Base-by-base conservation (phyloP, 2,797 vertebrate genomes). In the Xerus rutilus region DNA sequence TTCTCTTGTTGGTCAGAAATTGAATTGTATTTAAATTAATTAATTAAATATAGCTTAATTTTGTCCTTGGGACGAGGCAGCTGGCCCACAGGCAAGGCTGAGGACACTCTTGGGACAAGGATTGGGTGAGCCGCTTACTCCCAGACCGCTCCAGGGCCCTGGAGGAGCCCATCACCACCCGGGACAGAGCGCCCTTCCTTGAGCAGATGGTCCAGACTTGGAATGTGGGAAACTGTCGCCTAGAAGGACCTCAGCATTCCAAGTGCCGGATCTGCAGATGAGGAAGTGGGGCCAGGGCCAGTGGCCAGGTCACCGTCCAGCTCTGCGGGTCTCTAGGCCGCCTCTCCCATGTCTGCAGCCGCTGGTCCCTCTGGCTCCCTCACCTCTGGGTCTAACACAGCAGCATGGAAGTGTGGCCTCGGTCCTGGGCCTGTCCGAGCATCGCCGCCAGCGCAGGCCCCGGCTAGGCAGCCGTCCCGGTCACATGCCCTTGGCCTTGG, bases 1-100 rank as follows among this genome's bases (percentile, higher is more conserved):
- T 96, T 89, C 74, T 93, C 86, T 95, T 65, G 35, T 69, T 86
- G 83, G 78, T 59, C 78, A 96, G 84, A 89, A 93, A 91, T 96
- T 74, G 35, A 86, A 72, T 97, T 90, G 92, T 30, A n/a, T 88
- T 85, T 47, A 79, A 86, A 52, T 96, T 78, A 35, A 91, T 96
- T 85, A 86, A 89, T 96, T 93, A 65, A 82, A 77, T 52, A 39
- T 82, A 92, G 92, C 86, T 94, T 77, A 11, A 83, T 81, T 95
- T 73, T 94, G 69, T 92, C 7, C 62, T 17, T 43, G 35, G 70
- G 54, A 32, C 10, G 39, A n/a, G 81, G 62, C 21, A 3, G 39
- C 39, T 57, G 52, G 52, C 17, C 3, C 52, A 18, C 52, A 13
- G 49, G 45, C 45, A 47, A 52, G 52, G 54, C 54, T 21, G 54